Evolutionary conservation across 2,797 vertebrate genomes (phyloP).

Genomic region (Paramormyrops hopkinsi): DNA sequence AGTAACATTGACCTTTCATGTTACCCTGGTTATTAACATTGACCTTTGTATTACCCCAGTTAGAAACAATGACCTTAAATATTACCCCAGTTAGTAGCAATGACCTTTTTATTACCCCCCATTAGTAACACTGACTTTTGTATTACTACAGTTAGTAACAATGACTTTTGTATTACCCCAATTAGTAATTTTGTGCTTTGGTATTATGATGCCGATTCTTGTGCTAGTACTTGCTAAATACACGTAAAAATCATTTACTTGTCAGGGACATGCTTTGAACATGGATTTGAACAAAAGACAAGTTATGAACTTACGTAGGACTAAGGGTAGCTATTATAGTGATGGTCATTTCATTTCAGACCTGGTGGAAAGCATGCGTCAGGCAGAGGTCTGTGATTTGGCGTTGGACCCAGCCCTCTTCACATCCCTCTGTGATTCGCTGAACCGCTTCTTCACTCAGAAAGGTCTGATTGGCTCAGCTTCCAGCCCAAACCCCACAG

Average conservation of each 20-base stretch:
- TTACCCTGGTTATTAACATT: conserved; percentile 57
- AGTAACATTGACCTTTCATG: conserved; percentile 77
- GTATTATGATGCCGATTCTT: background rate
- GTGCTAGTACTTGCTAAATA: background rate
- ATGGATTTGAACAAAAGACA: background rate
- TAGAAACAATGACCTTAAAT: conserved; percentile 81
- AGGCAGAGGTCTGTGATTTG: conserved; percentile 94
- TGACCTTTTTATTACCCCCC: conserved; percentile 65
- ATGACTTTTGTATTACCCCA: conserved; percentile 66
- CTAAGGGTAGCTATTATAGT: background rate
- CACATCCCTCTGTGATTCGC: conserved; percentile 91
- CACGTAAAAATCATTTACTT: background rate
- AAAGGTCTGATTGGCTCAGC: conserved; percentile 72
- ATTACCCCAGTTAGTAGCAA: conserved; percentile 42
- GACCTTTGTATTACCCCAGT: conserved; percentile 92
- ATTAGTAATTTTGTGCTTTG: conserved; percentile 77
- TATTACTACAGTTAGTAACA: conserved; percentile 45
- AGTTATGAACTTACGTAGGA: background rate
- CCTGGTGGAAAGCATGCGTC: conserved; percentile 88
- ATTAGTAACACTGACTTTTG: conserved; percentile 77
- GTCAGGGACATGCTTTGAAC: background rate
- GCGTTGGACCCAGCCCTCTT: conserved; percentile 87
- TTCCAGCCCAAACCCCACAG: conserved; percentile 49
- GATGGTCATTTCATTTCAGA: conserved; percentile 52
- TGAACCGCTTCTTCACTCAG: conserved; percentile 93